Evolutionary conservation across 2,113 vertebrate species (phyloP).

Genomic region (Crotalus tigris): DNA sequence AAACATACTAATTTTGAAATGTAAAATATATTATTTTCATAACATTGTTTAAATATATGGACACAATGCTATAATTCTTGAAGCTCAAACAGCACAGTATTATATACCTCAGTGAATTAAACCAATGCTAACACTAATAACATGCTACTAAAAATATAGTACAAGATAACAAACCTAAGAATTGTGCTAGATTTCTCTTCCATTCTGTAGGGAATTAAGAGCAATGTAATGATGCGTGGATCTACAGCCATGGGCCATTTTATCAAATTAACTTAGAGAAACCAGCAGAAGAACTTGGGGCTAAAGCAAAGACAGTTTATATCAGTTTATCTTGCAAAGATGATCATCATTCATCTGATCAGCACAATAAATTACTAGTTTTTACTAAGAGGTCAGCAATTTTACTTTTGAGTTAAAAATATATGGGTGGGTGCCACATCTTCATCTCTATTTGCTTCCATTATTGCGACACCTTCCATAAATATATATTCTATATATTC

Average conservation of each 20-base stretch:
- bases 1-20: slow-evolving; percentile 21
- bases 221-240: background rate
- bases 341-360: background rate
- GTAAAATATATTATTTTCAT: slow-evolving; percentile 29
- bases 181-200: background rate
- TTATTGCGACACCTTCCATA: background rate
- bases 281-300: background rate
- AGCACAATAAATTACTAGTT: background rate
- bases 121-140: background rate
- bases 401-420: background rate
- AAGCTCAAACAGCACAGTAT: background rate
- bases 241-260: background rate
- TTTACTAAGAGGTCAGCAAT: background rate
- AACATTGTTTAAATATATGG: background rate
- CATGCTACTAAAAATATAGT: background rate
- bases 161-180: background rate
- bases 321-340: background rate
- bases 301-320: background rate
- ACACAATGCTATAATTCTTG: background rate
- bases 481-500: background rate
- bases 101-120: background rate
- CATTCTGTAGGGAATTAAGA: background rate
- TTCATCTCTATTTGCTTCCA: background rate
- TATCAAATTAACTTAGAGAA: background rate
- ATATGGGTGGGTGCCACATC: background rate